phyloP scores from a whole-genome alignment of 1,140 invertebrate genomes.

The Dufourea novaeangliae region DNA sequence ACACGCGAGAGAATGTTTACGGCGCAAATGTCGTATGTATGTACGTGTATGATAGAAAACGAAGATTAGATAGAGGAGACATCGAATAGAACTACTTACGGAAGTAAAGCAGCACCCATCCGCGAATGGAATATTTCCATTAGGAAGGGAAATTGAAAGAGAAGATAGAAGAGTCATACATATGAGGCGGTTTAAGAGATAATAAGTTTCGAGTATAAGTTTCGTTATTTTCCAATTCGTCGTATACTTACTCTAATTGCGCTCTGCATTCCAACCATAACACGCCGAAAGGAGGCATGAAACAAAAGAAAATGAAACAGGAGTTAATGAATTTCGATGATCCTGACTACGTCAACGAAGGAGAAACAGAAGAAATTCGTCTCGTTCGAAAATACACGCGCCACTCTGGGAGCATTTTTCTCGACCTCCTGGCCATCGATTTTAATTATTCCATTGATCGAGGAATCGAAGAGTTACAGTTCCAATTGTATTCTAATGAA shows the following conservation, averaged over 20 bases:
- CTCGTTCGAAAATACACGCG: not conserved
- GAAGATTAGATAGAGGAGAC: conserved; percentile 6
- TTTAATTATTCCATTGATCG: not conserved
- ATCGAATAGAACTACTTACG: conserved; percentile 54
- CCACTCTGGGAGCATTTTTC: not conserved
- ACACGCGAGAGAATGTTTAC: not conserved
- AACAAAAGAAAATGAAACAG: conserved; percentile 78
- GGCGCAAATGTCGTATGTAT: not conserved
- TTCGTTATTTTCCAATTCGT: conserved; percentile 36
- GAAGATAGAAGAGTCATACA: conserved; percentile 55
- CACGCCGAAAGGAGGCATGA: conserved; percentile 78
- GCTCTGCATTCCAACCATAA: conserved; percentile 80
- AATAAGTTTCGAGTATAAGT: conserved; percentile 40
- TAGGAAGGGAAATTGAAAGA: conserved; percentile 62
- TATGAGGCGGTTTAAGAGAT: conserved; percentile 50
- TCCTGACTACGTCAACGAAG: not conserved
- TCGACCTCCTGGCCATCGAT: not conserved
- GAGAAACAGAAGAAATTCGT: not conserved
- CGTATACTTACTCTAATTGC: conserved; percentile 85
- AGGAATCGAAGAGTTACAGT: not conserved
- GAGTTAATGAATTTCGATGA: conserved; percentile 51
- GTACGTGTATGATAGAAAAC: not conserved
- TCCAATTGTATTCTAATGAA: not conserved
- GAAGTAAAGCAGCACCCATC: conserved; percentile 49
- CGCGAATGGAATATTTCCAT: conserved; percentile 40